Conservation (phyloP, 2,113 vertebrate species). For the Argyrosomus japonicus region DNA sequence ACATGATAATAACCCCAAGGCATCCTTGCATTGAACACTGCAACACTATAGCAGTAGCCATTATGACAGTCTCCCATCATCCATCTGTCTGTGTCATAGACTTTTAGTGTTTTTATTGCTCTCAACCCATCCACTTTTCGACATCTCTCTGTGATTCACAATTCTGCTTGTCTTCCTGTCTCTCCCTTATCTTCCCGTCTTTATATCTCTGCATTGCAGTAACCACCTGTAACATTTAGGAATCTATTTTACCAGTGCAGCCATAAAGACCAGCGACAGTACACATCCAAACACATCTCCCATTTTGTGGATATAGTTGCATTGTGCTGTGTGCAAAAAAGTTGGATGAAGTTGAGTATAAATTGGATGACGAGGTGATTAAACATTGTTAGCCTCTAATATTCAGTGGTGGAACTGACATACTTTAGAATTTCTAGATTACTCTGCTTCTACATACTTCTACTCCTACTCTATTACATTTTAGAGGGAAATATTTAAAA, state of each 20-base stretch:
- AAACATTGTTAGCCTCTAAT: background rate
- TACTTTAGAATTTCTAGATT: too few relatives aligned
- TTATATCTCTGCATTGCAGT: slow-evolving; percentile 41
- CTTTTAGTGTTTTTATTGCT: slow-evolving; percentile 16
- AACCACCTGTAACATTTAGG: background rate
- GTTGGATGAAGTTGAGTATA: background rate
- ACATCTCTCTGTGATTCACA: background rate
- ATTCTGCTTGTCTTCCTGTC: background rate
- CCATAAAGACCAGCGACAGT: background rate
- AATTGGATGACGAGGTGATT: background rate
- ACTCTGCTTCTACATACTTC: too few relatives aligned
- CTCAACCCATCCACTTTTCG: background rate
- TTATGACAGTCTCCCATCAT: slow-evolving; percentile 38
- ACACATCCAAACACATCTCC: background rate
- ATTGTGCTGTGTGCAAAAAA: background rate
- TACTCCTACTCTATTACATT: too few relatives aligned
- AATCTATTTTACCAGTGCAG: background rate
- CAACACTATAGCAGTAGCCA: background rate
- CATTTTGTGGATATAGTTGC: background rate
- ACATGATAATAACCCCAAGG: slow-evolving; percentile 52
- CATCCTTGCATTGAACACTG: slow-evolving; percentile 23
- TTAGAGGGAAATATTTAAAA: too few relatives aligned
- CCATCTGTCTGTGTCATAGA: slow-evolving; percentile 17
- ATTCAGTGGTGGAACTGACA: background rate
- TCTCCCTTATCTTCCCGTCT: background rate